Base-by-base conservation (phyloP, 1,140 invertebrate genomes). In the Coelopa frigida region DNA sequence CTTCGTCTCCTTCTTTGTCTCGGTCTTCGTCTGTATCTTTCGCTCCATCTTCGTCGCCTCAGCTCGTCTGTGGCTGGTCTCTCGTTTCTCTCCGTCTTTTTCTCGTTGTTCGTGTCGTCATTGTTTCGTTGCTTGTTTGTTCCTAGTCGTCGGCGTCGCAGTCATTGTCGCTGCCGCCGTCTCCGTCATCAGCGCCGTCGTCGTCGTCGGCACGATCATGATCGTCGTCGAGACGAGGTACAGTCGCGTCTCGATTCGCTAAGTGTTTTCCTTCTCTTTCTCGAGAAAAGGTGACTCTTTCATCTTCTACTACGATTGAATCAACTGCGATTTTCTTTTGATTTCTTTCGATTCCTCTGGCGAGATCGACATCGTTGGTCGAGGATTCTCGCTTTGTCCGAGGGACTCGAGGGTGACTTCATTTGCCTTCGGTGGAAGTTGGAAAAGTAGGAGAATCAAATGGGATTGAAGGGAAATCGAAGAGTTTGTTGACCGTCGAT, bases 111-210 rank as follows among this genome's bases (percentile, higher is more conserved):
- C n/a, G 40, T 49, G 48, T 50, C 48, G 48, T 50, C 48, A 50
- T 50, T 46, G 48, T 50, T 50, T 50, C 48, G 32, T 50, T 44
- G 29, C 35, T 26, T 24, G 40, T 32, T 44, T 43, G 47, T 42
- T 49, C 42, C 47, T 3, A 10, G 5, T 20, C 20, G 15, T 35
- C 33, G 17, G 17, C 20, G 15, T 42, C 11, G 6, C 12, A 27
- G 17, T 32, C 21, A 18, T 11, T 14, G 31, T 4, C n/a, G n/a
- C n/a, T 31, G 41, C 27, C 21, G 0, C 11, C 32, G 27, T 37
- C 29, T 43, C 36, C 39, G 22, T 41, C 20, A 26, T 40, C 14
- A 3, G n/a, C n/a, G n/a, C 22, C 23, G 24, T 46, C 6, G 21
- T 36, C 12, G 6, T 2, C 18, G 18, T 48, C 15, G 15, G n/a